Evolutionary conservation across 2,113 vertebrate species (phyloP).

Genomic region (Setophaga coronata): DNA sequence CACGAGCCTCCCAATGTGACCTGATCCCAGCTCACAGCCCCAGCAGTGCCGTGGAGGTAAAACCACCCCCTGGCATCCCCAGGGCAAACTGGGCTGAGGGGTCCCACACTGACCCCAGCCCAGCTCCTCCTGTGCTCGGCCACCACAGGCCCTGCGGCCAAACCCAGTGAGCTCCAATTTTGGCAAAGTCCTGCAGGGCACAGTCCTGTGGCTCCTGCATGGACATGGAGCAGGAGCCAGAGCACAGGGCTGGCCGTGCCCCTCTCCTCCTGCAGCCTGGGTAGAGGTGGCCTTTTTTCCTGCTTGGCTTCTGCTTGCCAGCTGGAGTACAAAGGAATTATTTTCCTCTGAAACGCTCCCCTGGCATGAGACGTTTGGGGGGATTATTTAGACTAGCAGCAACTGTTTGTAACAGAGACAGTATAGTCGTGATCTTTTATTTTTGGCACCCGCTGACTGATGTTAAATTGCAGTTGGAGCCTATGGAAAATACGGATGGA

Average conservation of each 20-base stretch:
- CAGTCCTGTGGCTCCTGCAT: accelerated
- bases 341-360: constrained; percentile 28
- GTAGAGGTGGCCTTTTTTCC: constrained; percentile 1
- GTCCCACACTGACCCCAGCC: accelerated
- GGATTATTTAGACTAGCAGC: constrained; percentile 56
- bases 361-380: constrained; percentile 24
- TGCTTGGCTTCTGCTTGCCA: constrained; percentile 33
- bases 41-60: accelerated
- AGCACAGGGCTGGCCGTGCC: not conserved
- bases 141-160: accelerated
- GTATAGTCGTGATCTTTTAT: constrained; percentile 47
- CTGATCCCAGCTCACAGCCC: not conserved
- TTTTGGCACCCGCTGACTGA: constrained; percentile 38
- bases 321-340: constrained; percentile 56
- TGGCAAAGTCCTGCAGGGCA: not conserved
- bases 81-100: not conserved
- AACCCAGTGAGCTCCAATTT: not conserved
- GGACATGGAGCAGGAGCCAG: accelerated
- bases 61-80: accelerated
- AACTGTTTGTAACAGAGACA: constrained; percentile 57
- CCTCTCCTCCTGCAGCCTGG: not conserved
- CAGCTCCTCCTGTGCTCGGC: not conserved
- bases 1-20: accelerated
- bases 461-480: constrained; percentile 21
- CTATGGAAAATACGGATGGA: constrained; percentile 40